These are phyloP conservation scores for Albula glossodonta DNA, from an alignment of 2,113 vertebrate genomes.

Conservation along the genomic window DNA sequence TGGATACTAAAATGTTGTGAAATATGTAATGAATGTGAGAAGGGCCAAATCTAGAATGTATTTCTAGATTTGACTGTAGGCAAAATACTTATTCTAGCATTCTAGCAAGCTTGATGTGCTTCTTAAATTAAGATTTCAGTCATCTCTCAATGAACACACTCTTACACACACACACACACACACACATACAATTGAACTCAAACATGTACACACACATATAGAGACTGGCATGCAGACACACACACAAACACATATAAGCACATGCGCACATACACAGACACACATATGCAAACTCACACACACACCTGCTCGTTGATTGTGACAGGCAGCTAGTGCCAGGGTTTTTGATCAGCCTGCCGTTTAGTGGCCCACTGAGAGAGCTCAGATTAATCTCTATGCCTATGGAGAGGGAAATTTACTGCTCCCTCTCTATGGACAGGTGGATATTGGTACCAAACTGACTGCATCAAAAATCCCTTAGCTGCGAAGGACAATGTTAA, in stretches of 20 bases:
- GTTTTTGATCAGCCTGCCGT: constrained; percentile 42
- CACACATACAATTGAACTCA: no score
- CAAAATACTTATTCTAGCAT: not conserved
- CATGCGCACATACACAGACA: not conserved
- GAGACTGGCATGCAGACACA: not conserved
- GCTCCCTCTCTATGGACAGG: constrained; percentile 25
- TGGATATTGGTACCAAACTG: not conserved
- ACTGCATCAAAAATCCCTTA: not conserved
- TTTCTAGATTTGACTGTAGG: not conserved
- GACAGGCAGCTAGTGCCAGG: constrained; percentile 39
- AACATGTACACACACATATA: no score
- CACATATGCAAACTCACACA: not conserved
- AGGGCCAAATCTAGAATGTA: not conserved
- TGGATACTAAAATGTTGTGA: no score
- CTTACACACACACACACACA: not conserved
- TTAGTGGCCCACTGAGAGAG: constrained; percentile 27
- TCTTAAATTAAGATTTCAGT: not conserved
- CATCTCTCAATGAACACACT: not conserved
- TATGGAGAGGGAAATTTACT: constrained; percentile 34
- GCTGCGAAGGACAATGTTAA: not conserved
- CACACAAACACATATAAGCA: not conserved
- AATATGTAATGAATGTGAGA: no score
- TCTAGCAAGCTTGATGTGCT: not conserved
- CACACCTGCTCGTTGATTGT: not conserved
- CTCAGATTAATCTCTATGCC: constrained; percentile 26